A percentile compares a stretch with the other conserved stretches of the same genome.
These are phyloP conservation scores for Leptinotarsa tumamoca DNA, from an alignment of 2,888 invertebrate genomes.

Conservation along the genomic window DNA sequence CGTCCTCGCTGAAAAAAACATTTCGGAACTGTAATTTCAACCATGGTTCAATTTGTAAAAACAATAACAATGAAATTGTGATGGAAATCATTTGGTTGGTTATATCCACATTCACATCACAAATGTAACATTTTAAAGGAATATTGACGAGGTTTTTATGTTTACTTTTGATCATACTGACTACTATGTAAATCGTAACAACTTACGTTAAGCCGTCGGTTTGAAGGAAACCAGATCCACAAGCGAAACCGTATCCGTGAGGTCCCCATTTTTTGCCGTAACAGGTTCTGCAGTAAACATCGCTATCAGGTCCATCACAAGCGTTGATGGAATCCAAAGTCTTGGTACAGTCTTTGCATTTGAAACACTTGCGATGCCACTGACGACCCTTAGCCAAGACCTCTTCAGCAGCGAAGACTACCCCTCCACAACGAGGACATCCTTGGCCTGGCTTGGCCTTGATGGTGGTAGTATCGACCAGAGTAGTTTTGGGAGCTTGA, in stretches of 20 bases:
- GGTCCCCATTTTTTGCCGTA: constrained; percentile 98
- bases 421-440: constrained; percentile 90
- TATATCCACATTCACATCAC: too few species aligned
- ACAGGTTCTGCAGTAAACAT: constrained; percentile 96
- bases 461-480: constrained; percentile 84
- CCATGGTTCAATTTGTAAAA: too few species aligned
- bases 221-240: constrained; percentile 93
- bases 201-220: constrained; percentile 90
- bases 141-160: too few species aligned
- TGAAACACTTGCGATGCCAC: constrained; percentile 95
- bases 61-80: too few species aligned
- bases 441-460: constrained; percentile 87
- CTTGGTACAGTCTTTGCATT: constrained; percentile 92
- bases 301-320: constrained; percentile 92
- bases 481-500: constrained; percentile 80
- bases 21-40: neutral
- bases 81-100: too few species aligned
- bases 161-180: too few species aligned
- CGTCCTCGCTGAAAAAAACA: constrained; percentile 76
- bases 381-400: constrained; percentile 89
- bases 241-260: constrained; percentile 95
- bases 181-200: constrained; percentile 56
- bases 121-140: too few species aligned
- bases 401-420: constrained; percentile 94
- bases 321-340: constrained; percentile 96